These are phyloP conservation scores for Thaumatotibia leucotreta DNA, from an alignment of 1,140 invertebrate species.

Conservation along the genomic window DNA sequence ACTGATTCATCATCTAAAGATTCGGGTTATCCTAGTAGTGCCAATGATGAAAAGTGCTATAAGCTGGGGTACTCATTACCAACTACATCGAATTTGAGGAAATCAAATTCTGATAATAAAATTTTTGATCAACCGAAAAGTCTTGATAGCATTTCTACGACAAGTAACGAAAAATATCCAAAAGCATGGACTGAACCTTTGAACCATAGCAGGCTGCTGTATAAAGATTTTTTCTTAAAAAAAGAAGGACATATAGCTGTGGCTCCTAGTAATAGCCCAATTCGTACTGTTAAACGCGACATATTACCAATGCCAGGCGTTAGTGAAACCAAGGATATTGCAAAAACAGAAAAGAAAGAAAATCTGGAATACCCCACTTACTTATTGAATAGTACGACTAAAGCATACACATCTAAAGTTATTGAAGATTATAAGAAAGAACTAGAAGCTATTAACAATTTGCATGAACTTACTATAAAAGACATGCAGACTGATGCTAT, in stretches of 20 bases:
- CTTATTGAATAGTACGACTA: conserved; percentile 63
- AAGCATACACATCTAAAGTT: conserved; percentile 72
- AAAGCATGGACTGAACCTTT: conserved; percentile 47
- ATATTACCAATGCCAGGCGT: conserved; percentile 22
- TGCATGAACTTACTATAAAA: conserved; percentile 69
- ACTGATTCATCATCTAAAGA: conserved; percentile 65
- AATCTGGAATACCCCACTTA: conserved; percentile 65
- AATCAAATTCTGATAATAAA: conserved; percentile 34
- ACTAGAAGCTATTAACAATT: conserved; percentile 69
- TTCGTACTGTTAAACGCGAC: conserved; percentile 39
- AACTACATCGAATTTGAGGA: conserved; percentile 35
- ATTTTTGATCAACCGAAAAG: conserved; percentile 50
- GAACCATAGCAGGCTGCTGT: conserved; percentile 62
- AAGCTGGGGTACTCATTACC: conserved; percentile 47
- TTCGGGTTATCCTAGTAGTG: conserved; percentile 59
- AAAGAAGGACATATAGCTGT: conserved; percentile 56
- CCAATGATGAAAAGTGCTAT: conserved; percentile 50
- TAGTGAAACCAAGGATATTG: conserved; percentile 27
- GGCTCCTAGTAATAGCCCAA: conserved; percentile 55
- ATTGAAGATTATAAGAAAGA: conserved; percentile 76
- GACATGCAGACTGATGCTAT: conserved; percentile 66
- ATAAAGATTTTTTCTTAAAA: conserved; percentile 67
- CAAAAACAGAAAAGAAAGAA: conserved; percentile 31
- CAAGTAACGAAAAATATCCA: conserved; percentile 39
- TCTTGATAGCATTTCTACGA: conserved; percentile 42